Evolutionary conservation across 2,888 invertebrate species (phyloP), one percentile per base, ranked within the genome.

Genomic region (Elysia crispata): DNA sequence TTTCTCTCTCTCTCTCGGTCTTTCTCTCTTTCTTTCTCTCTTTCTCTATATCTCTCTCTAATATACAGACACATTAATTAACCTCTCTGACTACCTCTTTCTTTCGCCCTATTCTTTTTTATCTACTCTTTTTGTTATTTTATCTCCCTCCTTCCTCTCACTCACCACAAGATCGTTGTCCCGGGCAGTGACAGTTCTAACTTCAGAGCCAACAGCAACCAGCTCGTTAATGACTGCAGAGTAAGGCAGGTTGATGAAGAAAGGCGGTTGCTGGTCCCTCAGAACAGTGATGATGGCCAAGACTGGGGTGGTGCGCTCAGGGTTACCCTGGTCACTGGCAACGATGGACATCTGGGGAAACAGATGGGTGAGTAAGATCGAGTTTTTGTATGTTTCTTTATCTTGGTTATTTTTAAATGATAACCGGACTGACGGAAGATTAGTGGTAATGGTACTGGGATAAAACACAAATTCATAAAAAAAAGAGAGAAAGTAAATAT

Each of bases 261-360:
- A 41, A 23, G 88, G 88, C 28, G 85, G 82, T 78, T 85, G 86
- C 83, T 86, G 84, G 81, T 89, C 88, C n/a, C 86, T 66, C 50
- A 83, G 83, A 6, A 90, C 85, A 0, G 83, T 87, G 73, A 88
- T 87, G 70, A 85, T 83, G 15, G 86, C 87, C 31, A 84, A 77
- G 18, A 85, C 85, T 25, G 80, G 64, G 1, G 83, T 82, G 15
- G 77, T 84, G 66, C 83, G 81, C 60, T 66, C 85, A 23, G 90
- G 90, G 77, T 85, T 87, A 18, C 87, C 84, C 74, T 87, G 87
- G 85, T 90, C 90, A 76, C 86, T 86, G 25, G 89, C 90, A 66
- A 85, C 67, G 57, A 88, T 83, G 18, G 81, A 77, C 87, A 88
- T 86, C 87, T 88, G 81, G 54, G 41, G 41, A 41, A 3, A 41